Conservation (phyloP, 2,113 vertebrate genomes). For the Astur gentilis region DNA sequence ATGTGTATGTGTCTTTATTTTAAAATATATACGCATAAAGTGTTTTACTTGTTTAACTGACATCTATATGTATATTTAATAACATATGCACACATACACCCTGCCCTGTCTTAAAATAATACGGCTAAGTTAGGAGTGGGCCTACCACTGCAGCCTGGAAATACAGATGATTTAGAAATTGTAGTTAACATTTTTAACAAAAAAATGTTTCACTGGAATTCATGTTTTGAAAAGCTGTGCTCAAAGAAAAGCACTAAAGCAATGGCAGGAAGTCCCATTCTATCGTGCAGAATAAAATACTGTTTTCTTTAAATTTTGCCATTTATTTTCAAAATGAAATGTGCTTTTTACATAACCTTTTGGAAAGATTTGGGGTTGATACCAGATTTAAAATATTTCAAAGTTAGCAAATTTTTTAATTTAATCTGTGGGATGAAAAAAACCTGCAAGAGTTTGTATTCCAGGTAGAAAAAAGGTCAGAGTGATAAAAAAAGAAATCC, state of each 20-base stretch:
- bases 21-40: conserved; percentile 39
- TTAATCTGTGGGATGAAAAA: not conserved
- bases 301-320: not conserved
- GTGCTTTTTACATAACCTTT: not conserved
- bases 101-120: not conserved
- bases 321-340: not conserved
- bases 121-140: not conserved
- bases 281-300: not conserved
- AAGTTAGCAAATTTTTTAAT: not conserved
- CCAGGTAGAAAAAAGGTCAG: not conserved
- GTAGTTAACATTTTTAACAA: not conserved
- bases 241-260: not conserved
- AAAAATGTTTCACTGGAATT: not conserved
- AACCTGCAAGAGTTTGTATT: not conserved
- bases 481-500: not conserved
- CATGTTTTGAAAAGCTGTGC: not conserved
- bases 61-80: conserved; percentile 44
- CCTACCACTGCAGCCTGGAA: not conserved
- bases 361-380: not conserved
- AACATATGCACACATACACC: conserved; percentile 13
- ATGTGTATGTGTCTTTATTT: conserved; percentile 24
- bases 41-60: conserved; percentile 39
- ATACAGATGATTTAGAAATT: not conserved
- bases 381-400: not conserved
- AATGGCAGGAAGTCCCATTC: not conserved